Conservation (phyloP, 2,888 invertebrate species). For the Trilocha varians region DNA sequence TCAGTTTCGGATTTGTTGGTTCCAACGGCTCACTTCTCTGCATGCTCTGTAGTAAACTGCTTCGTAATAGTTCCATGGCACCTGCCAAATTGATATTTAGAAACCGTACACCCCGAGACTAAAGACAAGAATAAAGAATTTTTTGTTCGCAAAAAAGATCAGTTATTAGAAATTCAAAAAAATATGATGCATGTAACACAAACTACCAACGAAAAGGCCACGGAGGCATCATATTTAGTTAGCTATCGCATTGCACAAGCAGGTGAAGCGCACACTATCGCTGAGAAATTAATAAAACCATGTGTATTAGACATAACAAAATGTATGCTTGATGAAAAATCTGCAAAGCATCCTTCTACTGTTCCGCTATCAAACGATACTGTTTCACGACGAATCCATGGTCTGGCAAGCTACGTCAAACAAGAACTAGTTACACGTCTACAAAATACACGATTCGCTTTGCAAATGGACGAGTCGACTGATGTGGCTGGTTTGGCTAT, state of each 20-base stretch:
- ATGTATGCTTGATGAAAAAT: conserved; percentile 25
- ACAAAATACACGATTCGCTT: conserved; percentile 14
- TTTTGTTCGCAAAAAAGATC: conserved; percentile 15
- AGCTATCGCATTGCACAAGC: conserved; percentile 20
- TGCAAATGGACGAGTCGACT: conserved; percentile 26
- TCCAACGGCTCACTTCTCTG: too few relatives aligned
- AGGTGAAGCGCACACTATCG: conserved; percentile 23
- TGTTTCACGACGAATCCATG: conserved; percentile 25
- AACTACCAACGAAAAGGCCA: conserved; percentile 24
- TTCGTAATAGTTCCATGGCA: conserved; percentile 20
- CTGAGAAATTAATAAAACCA: conserved; percentile 21
- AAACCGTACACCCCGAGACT: too few relatives aligned
- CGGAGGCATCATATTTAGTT: conserved; percentile 24
- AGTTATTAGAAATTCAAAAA: conserved; percentile 17
- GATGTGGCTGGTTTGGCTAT: conserved; percentile 20
- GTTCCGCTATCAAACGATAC: conserved; percentile 29
- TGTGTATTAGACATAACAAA: conserved; percentile 19
- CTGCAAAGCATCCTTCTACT: conserved; percentile 24
- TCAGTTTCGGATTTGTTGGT: conserved; percentile 21
- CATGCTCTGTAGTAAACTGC: conserved; percentile 13
- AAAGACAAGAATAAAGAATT: conserved; percentile 20
- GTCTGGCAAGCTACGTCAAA: conserved; percentile 20
- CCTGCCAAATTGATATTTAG: conserved; percentile 21
- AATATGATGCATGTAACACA: conserved; percentile 19
- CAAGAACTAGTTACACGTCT: conserved; percentile 21